Evolutionary conservation across 2,888 invertebrate species (phyloP).

Genomic region (Mythimna loreyi): DNA sequence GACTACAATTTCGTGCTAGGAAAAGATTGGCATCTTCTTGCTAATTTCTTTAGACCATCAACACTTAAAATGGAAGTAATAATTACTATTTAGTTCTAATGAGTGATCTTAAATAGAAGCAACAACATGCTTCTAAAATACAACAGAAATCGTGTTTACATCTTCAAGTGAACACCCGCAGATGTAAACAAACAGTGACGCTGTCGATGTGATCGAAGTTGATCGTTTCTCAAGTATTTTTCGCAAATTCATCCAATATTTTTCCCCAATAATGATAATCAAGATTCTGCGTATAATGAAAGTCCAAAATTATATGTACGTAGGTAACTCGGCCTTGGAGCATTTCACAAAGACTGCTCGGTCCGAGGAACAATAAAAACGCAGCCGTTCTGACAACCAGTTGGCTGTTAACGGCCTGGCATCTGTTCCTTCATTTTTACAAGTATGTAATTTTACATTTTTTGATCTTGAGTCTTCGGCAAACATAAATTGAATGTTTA

Average conservation of each 20-base stretch:
- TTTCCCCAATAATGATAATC: neutral
- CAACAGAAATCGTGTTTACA: too few species aligned
- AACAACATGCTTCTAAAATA: neutral
- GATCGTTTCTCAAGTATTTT: neutral
- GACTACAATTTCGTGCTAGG: too few species aligned
- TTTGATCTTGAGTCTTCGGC: neutral
- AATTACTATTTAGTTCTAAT: neutral
- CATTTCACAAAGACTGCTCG: conserved; percentile 26
- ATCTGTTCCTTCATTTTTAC: conserved; percentile 12
- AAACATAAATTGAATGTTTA: neutral
- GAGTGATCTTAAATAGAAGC: neutral
- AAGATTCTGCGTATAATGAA: conserved; percentile 4
- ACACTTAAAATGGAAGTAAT: neutral
- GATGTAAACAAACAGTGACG: neutral
- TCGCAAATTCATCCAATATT: neutral
- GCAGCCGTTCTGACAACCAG: conserved; percentile 18
- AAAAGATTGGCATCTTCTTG: neutral
- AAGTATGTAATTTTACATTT: neutral
- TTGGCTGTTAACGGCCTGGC: conserved; percentile 7
- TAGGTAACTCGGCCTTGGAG: conserved; percentile 26
- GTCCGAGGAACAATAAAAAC: conserved; percentile 34
- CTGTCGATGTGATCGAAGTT: neutral
- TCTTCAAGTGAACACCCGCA: neutral
- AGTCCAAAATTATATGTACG: conserved; percentile 22
- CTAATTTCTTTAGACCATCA: neutral